A percentile compares a stretch with the other conserved stretches of the same genome.
phyloP scores from a whole-genome alignment of 2,797 vertebrate species.

The Eospalax fontanierii region DNA sequence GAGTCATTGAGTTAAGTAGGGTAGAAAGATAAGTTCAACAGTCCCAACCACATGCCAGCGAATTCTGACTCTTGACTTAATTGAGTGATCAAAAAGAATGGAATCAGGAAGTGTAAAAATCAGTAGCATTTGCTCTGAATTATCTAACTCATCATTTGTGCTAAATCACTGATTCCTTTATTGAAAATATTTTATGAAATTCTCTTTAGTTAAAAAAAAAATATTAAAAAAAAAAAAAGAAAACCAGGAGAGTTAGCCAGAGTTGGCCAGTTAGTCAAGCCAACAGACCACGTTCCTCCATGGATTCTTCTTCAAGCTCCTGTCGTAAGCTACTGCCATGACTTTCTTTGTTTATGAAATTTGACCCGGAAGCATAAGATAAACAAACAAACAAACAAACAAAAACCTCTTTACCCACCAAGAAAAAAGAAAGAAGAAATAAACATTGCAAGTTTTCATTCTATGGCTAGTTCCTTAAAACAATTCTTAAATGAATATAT shows the following conservation, averaged over 20 bases:
- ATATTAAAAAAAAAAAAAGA: too few species aligned
- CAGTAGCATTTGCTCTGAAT: constrained; percentile 54
- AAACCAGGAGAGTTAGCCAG: too few species aligned
- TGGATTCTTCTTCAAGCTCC: too few species aligned
- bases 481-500: background rate
- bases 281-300: too few species aligned
- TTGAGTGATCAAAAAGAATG: constrained; percentile 34
- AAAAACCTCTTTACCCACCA: too few species aligned
- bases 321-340: too few species aligned
- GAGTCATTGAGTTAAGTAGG: background rate
- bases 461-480: constrained; percentile 18
- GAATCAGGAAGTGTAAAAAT: constrained; percentile 29
- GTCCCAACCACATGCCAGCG: background rate
- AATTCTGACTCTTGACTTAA: background rate
- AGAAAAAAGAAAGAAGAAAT: background rate
- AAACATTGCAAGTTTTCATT: constrained; percentile 2
- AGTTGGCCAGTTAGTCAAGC: too few species aligned
- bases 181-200: constrained; percentile 10
- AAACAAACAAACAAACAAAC: too few species aligned
- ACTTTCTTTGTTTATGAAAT: too few species aligned
- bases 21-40: background rate
- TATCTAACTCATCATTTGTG: background rate
- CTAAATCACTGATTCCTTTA: constrained; percentile 3
- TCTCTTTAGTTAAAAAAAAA: background rate
- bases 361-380: too few species aligned